Evolutionary conservation across 2,888 invertebrate species (phyloP).

Genomic region (Gymnosoma rotundatum): DNA sequence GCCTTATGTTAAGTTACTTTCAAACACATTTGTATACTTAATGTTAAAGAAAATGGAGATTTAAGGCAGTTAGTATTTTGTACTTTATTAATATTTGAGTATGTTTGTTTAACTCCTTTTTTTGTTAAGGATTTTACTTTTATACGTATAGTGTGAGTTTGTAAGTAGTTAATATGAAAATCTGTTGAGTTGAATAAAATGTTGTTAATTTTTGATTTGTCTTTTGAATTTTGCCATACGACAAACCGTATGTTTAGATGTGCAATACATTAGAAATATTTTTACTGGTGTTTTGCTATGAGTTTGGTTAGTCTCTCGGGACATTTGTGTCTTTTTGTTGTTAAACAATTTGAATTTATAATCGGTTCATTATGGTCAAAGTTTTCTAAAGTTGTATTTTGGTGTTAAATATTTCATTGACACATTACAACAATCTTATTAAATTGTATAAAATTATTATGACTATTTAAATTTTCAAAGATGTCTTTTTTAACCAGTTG

Average conservation of each 20-base stretch:
- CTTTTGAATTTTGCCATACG: constrained; percentile 43
- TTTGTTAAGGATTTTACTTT: neutral
- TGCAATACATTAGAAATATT: constrained; percentile 35
- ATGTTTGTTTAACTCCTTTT: neutral
- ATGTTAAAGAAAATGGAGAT: neutral
- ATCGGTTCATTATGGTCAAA: constrained; percentile 58
- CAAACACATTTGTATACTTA: neutral
- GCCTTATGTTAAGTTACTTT: constrained; percentile 49
- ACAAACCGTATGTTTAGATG: neutral
- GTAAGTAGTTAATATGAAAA: constrained; percentile 43
- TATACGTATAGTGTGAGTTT: neutral
- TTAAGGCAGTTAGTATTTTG: neutral
- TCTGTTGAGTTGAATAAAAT: constrained; percentile 58
- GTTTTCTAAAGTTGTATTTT: constrained; percentile 28
- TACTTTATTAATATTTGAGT: neutral
- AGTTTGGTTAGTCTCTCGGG: constrained; percentile 26
- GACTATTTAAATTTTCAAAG: neutral
- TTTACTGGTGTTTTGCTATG: constrained; percentile 39
- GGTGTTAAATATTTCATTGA: constrained; percentile 62
- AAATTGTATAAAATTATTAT: neutral
- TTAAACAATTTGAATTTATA: constrained; percentile 67
- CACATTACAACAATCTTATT: neutral
- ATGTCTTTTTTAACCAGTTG: neutral
- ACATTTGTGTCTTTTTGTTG: constrained; percentile 50
- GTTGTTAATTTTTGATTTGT: constrained; percentile 71